Evolutionary conservation across 2,888 invertebrate genomes (phyloP).

Genomic region (Habrosyne pyritoides): DNA sequence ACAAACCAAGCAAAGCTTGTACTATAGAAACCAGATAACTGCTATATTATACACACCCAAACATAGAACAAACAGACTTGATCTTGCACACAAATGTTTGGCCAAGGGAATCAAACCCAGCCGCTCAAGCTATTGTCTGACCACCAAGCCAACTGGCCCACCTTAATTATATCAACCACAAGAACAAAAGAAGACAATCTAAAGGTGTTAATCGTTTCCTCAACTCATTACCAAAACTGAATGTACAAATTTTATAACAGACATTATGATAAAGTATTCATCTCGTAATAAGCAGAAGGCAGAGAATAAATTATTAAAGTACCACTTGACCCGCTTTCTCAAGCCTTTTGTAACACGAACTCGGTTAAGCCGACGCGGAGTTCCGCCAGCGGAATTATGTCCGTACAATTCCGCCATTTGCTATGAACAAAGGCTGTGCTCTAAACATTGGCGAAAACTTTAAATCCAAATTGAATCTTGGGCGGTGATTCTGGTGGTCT

Average conservation of each 20-base stretch:
- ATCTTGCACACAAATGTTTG: no score
- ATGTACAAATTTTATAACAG: not conserved
- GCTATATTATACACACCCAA: no score
- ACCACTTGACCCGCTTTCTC: conserved; percentile 29
- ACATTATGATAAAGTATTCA: conserved; percentile 28
- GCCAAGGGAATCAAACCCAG: no score
- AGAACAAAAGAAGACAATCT: not conserved
- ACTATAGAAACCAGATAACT: no score
- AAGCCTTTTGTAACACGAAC: conserved; percentile 17
- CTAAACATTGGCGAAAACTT: conserved; percentile 8
- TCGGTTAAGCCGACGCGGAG: conserved; percentile 6
- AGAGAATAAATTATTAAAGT: conserved; percentile 37
- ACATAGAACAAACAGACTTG: no score
- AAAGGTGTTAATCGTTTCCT: conserved; percentile 1
- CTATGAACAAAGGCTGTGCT: not conserved
- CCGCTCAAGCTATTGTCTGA: no score
- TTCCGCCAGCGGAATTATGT: conserved; percentile 5
- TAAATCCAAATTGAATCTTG: conserved; percentile 5
- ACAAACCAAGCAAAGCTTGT: no score
- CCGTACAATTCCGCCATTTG: conserved; percentile 8
- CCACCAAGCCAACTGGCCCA: no score
- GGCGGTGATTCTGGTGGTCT: not conserved
- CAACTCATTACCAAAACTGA: not conserved
- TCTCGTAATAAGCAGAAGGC: conserved; percentile 27
- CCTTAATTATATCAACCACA: not conserved